Evolutionary conservation across 2,888 invertebrate genomes (phyloP), one percentile per base, ranked within the genome.

Genomic region (Deroplatys truncata): DNA sequence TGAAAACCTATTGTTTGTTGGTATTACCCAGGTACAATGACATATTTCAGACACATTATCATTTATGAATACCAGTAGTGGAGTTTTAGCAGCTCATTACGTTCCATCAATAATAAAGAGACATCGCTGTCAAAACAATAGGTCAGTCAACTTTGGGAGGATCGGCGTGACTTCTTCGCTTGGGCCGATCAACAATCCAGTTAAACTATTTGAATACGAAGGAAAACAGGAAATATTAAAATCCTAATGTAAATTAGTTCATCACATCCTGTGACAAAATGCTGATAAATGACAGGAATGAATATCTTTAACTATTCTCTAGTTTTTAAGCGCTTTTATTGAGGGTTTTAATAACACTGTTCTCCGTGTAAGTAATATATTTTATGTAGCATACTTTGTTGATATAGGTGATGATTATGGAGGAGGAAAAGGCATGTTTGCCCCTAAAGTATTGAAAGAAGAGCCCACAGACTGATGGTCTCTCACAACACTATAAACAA

Each of bases 71-170:
- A 72, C 20, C 56, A 20, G 20, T 5, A 20, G 5, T 72, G 56
- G 5, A 72, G 56, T 9, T 25, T 16, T 7, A 72, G 7, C 20
- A 20, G 20, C 56, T 72, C 56, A 25, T 72, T 72, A 20, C 20
- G 56, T 72, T 72, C 20, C 25, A 20, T 20, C 56, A 72, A 72
- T 20, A 72, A 15, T 72, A 72, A 72, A 20, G 15, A 56, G 25
- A 72, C 56, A 25, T 72, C 56, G 56, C 56, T 72, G 56, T 72
- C 56, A 72, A 15, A 87, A 87, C 87, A 87, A 87, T 87, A 87
- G 87, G 87, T 87, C 87, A 87, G n/a, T 87, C 87, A 87, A 87
- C 87, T 82, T 87, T 16, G 28, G 82, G 35, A 20, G n/a, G 82
- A 86, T 72, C 20, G 56, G 56, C 56, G 25, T 16, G 16, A 20